Evolutionary conservation across 2,888 invertebrate species (phyloP).

Genomic region (Agonopterix alstromeriana): DNA sequence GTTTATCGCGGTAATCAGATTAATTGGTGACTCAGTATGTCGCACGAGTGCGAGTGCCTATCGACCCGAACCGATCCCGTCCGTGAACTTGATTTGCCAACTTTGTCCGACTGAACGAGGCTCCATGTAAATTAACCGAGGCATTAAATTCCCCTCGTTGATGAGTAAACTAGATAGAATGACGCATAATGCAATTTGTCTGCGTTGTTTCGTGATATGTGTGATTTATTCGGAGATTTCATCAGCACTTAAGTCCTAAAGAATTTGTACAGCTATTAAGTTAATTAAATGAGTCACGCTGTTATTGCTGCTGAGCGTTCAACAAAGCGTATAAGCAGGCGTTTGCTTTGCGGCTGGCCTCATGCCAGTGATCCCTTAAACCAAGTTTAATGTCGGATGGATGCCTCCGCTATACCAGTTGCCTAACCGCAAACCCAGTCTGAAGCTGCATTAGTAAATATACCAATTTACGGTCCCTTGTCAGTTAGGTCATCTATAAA

Average conservation of each 20-base stretch:
- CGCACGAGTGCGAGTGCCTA: slow-evolving; percentile 27
- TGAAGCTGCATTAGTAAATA: background rate
- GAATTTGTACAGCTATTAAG: too few species aligned
- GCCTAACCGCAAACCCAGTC: slow-evolving; percentile 12
- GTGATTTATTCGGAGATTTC: too few species aligned
- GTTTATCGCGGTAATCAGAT: slow-evolving; percentile 61
- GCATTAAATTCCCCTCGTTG: too few species aligned
- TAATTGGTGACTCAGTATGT: slow-evolving; percentile 55
- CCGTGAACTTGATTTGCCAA: slow-evolving; percentile 33
- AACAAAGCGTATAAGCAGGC: slow-evolving; percentile 9
- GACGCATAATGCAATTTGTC: too few species aligned
- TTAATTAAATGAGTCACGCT: too few species aligned
- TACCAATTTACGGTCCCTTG: slow-evolving; percentile 1
- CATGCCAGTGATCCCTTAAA: slow-evolving; percentile 35
- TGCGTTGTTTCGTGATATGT: too few species aligned
- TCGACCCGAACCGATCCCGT: slow-evolving; percentile 27
- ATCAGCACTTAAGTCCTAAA: too few species aligned
- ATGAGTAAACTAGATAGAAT: too few species aligned
- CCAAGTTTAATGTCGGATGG: slow-evolving; percentile 29
- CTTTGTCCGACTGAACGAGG: background rate
- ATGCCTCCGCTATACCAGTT: slow-evolving; percentile 9
- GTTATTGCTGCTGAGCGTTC: background rate
- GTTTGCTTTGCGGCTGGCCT: slow-evolving; percentile 33
- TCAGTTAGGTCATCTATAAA: background rate
- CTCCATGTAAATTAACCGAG: too few species aligned